Evolutionary conservation across 2,888 invertebrate species (phyloP), one percentile per base, ranked within the genome.

Genomic region (Acanthoscelides obtectus): DNA sequence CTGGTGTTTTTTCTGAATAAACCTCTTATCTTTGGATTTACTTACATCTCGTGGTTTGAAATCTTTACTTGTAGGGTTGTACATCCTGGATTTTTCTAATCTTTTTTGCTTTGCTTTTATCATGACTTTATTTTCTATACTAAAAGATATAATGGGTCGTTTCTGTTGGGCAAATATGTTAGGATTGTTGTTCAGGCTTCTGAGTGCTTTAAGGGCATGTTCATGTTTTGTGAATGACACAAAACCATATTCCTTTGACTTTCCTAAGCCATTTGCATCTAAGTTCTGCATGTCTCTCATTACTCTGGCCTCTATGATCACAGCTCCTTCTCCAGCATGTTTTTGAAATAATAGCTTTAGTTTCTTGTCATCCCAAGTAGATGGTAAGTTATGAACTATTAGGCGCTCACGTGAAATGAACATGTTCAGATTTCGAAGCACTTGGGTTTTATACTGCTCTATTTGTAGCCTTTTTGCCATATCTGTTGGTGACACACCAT

Each of bases 171-270:
- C 77, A 78, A 99, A 99, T 72, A 96, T 89, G 20, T 91, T 91
- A 0, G 98, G 96, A 86, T 98, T 98, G 83, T 99, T 99, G 86
- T 99, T 99, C 1, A 98, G 86, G 75, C 90, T 89, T 74, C 96
- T 87, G 4, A 99, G 88, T 65, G 95, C 94, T 17, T 89, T 86
- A 45, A 99, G 85, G 0, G 99, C 98, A 83, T 96, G 92, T 78
- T 95, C 93, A 83, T 99, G 98, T 21, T 90, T 89, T 0, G 90
- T 91, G 84, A 98, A 99, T 77, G 93, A 91, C 45, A 99, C 94
- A 86, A 99, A 99, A 4, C 94, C 99, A 85, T 93, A 97, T 72
- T 96, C 98, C 84, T 95, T 95, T 0, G 98, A 97, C 80, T 91
- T 92, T 75, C 89, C 89, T n/a, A 87, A 80, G 69, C 88, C 90